Evolutionary conservation across 23 tunicate genomes (phyloP), one percentile per base, ranked within the genome.

Genomic region (Phallusia fumigata): DNA sequence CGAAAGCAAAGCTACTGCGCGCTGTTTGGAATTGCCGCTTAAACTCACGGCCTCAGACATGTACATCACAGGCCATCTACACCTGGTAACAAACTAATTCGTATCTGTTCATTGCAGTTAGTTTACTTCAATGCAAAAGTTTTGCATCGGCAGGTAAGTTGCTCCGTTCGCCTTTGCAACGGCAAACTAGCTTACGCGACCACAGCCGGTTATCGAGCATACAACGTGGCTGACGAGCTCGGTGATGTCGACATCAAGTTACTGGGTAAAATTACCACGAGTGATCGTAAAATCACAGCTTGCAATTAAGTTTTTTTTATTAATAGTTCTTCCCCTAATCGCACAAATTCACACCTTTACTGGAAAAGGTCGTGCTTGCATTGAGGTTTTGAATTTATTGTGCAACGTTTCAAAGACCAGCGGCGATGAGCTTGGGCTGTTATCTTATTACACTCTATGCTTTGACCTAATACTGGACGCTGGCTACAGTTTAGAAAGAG

Each of bases 181-280:
- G 97, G 97, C n/a, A 92, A 84, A 65, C 76, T 92, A 30, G 84
- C 86, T 33, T 73, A 64, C 22, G 97, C 97, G 24, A 84, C 87
- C n/a, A 80, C 91, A 65, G 77, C 97, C 6, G 91, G 88, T 31
- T 87, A 92, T 82, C 74, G 97, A 51, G 97, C 97, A 21, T 92
- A 92, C 82, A 87, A 87, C 47, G 85, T 84, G 75, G 91, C 97
- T 19, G 90, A 87, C 53, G 22, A 35, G 30, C 78, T 87, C 34
- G 85, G 77, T 0, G 97, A 87, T 80, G 28, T 58, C 6, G 82
- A 85, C 72, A 73, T 92, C 32, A 92, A 92, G 64, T 35, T 92
- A 33, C 73, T 80, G 16, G 91, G 97, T 32, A 79, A 30, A 65
- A 65, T 28, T n/a, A 21, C 65, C 21, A 21, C 16, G 16, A 21